Percentiles rank a stretch among this genome's conserved stretches.
These are phyloP conservation scores for Cetonia aurata DNA, from an alignment of 2,888 invertebrate species.

Conservation along the genomic window DNA sequence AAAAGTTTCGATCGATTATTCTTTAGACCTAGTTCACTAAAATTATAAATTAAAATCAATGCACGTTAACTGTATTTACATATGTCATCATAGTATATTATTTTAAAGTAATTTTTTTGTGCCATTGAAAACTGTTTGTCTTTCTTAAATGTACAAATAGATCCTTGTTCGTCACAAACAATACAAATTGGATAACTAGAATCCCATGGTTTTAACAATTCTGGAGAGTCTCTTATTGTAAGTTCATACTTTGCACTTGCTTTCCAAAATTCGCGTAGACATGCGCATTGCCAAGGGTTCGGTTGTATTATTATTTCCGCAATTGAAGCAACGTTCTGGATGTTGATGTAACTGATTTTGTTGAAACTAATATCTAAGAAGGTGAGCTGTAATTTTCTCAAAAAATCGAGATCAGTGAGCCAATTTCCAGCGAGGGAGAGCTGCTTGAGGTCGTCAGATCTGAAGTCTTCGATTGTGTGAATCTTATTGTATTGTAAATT, in stretches of 20 bases:
- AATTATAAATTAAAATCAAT: too few species aligned
- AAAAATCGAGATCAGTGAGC: conserved; percentile 25
- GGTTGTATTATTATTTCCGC: conserved; percentile 21
- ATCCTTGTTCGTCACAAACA: background rate
- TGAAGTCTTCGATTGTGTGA: conserved; percentile 9
- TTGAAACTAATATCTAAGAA: conserved; percentile 35
- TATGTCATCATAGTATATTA: background rate
- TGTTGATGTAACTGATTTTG: conserved; percentile 31
- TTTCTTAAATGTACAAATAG: background rate
- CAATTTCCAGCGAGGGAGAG: conserved; percentile 24
- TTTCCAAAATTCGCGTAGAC: conserved; percentile 27
- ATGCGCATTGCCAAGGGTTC: conserved; percentile 38
- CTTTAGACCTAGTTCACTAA: too few species aligned
- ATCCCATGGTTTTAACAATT: conserved; percentile 12
- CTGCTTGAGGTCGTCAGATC: background rate
- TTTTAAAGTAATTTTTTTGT: conserved; percentile 1
- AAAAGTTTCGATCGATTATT: too few species aligned
- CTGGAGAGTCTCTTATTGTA: background rate
- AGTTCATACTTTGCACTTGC: background rate
- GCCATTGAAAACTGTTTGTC: background rate
- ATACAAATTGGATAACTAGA: conserved; percentile 12
- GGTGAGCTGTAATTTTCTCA: background rate
- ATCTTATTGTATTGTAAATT: conserved; percentile 13
- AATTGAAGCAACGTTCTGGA: background rate
- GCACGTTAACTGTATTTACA: conserved; percentile 3